A percentile compares a stretch with the other conserved stretches of the same genome.
Conservation (phyloP, 23 tunicate genomes). For the Trididemnum miniatum region DNA sequence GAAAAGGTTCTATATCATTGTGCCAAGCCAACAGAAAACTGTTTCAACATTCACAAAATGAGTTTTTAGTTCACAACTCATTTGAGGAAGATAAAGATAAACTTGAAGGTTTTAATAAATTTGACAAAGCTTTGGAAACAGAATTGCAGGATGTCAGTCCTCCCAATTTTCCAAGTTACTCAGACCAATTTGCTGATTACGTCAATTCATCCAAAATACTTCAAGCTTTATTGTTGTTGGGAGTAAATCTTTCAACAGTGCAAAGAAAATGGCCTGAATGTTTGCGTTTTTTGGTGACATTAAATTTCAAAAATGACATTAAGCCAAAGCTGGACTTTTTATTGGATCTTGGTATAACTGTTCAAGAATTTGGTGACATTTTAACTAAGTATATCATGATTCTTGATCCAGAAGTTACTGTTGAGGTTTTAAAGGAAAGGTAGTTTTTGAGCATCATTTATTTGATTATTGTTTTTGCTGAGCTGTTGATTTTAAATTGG, state of each 20-base stretch:
- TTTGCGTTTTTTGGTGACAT: constrained; percentile 40
- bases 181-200: constrained; percentile 48
- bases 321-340: constrained; percentile 65
- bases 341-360: constrained; percentile 23
- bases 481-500: no score
- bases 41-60: no score
- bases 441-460: constrained; percentile 29
- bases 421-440: constrained; percentile 58
- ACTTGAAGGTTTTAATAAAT: no score
- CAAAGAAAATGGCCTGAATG: constrained; percentile 43
- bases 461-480: no score
- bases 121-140: constrained; percentile 13
- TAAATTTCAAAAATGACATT: constrained; percentile 55
- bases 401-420: constrained; percentile 43
- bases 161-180: constrained; percentile 13
- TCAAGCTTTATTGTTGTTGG: constrained; percentile 55
- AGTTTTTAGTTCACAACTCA: no score
- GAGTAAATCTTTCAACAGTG: constrained; percentile 59
- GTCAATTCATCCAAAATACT: constrained; percentile 46
- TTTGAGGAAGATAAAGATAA: no score
- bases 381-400: constrained; percentile 60
- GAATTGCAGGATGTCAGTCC: constrained; percentile 12
- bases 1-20: no score
- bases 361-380: constrained; percentile 51
- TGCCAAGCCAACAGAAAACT: no score